Conservation (phyloP, 2,113 vertebrate species). For the Scophthalmus maximus region DNA sequence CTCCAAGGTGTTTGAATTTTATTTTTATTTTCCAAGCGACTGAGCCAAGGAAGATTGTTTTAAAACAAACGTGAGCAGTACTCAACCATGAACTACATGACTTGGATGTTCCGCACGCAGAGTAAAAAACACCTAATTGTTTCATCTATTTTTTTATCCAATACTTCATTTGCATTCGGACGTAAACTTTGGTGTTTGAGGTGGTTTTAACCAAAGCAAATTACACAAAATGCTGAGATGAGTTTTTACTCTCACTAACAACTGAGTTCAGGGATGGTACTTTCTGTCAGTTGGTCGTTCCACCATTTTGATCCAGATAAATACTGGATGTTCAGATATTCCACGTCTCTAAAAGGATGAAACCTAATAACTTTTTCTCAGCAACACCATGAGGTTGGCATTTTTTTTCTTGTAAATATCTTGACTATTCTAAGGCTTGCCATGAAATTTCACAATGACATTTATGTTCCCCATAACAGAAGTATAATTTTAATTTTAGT, state of each 20-base stretch:
- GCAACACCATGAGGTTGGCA: not conserved
- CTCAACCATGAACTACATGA: too few relatives aligned
- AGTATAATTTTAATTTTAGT: too few relatives aligned
- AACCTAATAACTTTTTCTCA: not conserved
- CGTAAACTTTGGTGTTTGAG: not conserved
- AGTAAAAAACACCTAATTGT: too few relatives aligned
- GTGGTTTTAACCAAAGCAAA: too few relatives aligned
- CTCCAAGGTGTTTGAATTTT: constrained; percentile 12
- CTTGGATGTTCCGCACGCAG: too few relatives aligned
- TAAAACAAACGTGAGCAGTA: constrained; percentile 1
- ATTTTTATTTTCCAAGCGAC: constrained; percentile 20
- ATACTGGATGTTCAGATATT: not conserved
- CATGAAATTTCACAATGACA: not conserved
- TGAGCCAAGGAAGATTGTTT: not conserved
- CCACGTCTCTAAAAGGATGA: not conserved
- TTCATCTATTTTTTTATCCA: too few relatives aligned
- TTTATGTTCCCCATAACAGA: not conserved
- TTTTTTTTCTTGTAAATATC: too few relatives aligned
- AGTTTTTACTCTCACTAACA: too few relatives aligned
- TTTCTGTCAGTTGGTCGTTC: not conserved
- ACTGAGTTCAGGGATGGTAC: too few relatives aligned
- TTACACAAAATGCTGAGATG: not conserved
- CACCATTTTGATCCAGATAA: not conserved
- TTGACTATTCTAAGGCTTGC: not conserved
- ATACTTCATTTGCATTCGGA: not conserved